These are phyloP conservation scores for Agrilus cyanescens DNA, from an alignment of 2,888 invertebrate species.

Conservation along the genomic window DNA sequence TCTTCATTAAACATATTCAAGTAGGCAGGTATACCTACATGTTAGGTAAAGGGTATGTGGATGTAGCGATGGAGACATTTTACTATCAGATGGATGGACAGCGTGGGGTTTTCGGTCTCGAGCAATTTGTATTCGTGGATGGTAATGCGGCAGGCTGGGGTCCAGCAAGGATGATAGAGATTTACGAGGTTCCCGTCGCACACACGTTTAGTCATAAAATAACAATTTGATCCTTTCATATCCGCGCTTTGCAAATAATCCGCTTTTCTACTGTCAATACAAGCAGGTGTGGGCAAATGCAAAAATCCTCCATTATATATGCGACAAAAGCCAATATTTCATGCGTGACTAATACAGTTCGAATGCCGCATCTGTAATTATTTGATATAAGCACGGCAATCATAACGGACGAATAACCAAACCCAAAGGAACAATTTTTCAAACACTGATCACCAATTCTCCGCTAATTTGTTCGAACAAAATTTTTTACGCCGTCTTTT, in stretches of 20 bases:
- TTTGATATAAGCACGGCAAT: background rate
- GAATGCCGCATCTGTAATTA: slow-evolving; percentile 1
- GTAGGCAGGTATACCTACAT: too few relatives aligned
- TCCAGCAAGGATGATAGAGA: slow-evolving; percentile 2
- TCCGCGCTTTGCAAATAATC: slow-evolving; percentile 5
- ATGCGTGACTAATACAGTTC: slow-evolving; percentile 6
- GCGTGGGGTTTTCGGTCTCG: too few relatives aligned
- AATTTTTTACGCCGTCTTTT: too few relatives aligned
- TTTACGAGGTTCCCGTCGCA: slow-evolving; percentile 4
- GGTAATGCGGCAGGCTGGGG: background rate
- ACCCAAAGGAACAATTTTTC: too few relatives aligned
- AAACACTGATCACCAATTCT: too few relatives aligned
- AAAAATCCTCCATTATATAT: slow-evolving; percentile 3
- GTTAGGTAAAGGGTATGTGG: too few relatives aligned
- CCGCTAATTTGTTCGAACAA: too few relatives aligned
- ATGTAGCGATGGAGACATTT: too few relatives aligned
- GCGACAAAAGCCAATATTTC: slow-evolving; percentile 9
- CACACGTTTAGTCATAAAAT: slow-evolving; percentile 6
- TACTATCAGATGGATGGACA: too few relatives aligned
- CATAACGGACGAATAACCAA: too few relatives aligned
- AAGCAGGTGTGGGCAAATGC: slow-evolving; percentile 7
- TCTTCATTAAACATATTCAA: too few relatives aligned
- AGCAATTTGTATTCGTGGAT: too few relatives aligned
- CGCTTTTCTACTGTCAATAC: slow-evolving; percentile 5
- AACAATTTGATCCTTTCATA: slow-evolving; percentile 6